These are phyloP conservation scores for Gopherus evgoodei DNA, from an alignment of 2,113 vertebrate species.

Conservation along the genomic window DNA sequence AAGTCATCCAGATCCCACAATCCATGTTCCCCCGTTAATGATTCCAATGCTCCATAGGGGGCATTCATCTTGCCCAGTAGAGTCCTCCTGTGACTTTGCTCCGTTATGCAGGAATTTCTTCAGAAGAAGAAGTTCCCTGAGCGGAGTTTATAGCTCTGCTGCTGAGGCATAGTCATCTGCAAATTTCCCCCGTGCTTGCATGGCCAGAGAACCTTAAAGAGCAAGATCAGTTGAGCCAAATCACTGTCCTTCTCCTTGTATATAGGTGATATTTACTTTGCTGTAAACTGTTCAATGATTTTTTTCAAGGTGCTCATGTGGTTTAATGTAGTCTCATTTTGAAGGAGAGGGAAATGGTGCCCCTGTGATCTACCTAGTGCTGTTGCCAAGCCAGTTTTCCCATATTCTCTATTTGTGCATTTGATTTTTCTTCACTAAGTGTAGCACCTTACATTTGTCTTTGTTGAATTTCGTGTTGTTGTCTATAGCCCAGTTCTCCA, in stretches of 20 bases:
- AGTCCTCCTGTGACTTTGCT: not conserved
- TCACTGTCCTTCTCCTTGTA: too few species aligned
- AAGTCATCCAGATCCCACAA: not conserved
- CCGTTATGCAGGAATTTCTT: not conserved
- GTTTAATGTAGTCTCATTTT: not conserved
- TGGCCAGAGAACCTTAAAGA: slow-evolving; percentile 7
- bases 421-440: too few species aligned
- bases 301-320: not conserved
- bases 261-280: not conserved
- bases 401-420: too few species aligned
- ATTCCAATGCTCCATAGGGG: slow-evolving; percentile 14
- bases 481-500: too few species aligned
- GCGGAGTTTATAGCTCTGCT: slow-evolving; percentile 27
- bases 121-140: not conserved
- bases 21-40: not conserved
- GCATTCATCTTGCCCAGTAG: not conserved
- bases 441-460: too few species aligned
- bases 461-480: too few species aligned
- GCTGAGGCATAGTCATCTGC: slow-evolving; percentile 25
- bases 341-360: not conserved
- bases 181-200: slow-evolving; percentile 11
- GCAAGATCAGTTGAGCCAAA: not conserved
- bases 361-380: not conserved
- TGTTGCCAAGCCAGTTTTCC: too few species aligned
- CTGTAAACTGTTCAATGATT: not conserved